These are phyloP conservation scores for Alloplasta piceator DNA, from an alignment of 2,888 invertebrate species.

Conservation along the genomic window DNA sequence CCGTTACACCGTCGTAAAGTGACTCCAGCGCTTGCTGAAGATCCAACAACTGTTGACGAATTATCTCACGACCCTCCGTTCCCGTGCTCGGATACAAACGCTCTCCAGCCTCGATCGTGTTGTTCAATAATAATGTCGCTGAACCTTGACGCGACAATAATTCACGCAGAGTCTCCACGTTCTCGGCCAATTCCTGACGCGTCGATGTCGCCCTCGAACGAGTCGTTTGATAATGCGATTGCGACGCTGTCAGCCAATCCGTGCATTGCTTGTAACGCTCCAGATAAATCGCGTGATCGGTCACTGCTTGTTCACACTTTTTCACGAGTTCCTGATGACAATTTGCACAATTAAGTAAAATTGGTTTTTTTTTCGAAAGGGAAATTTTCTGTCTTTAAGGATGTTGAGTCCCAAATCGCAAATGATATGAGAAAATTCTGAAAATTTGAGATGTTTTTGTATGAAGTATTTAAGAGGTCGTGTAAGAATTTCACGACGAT, in stretches of 20 bases:
- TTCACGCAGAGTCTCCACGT: constrained; percentile 89
- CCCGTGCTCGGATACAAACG: constrained; percentile 94
- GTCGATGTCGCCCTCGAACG: constrained; percentile 86
- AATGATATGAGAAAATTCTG: too few species aligned
- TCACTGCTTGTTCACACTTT: constrained; percentile 95
- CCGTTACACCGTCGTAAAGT: constrained; percentile 91
- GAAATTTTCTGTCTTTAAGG: background rate
- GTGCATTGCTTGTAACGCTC: constrained; percentile 93
- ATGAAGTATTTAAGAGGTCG: too few species aligned
- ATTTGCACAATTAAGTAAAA: background rate
- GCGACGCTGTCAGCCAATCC: constrained; percentile 91
- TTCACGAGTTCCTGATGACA: constrained; percentile 90
- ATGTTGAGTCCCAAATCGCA: too few species aligned
- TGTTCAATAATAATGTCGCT: constrained; percentile 90
- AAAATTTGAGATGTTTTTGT: too few species aligned
- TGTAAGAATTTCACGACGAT: too few species aligned
- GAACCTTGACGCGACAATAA: constrained; percentile 90
- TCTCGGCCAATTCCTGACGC: constrained; percentile 88
- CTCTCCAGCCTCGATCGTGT: constrained; percentile 94
- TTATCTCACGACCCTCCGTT: constrained; percentile 93
- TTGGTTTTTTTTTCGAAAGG: background rate
- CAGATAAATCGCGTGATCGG: constrained; percentile 91
- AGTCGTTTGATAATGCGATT: constrained; percentile 89
- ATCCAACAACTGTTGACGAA: constrained; percentile 92
- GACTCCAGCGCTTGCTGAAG: constrained; percentile 92